Evolutionary conservation across 1,140 invertebrate genomes (phyloP).

Genomic region (Pseudachorutes palmiensis): DNA sequence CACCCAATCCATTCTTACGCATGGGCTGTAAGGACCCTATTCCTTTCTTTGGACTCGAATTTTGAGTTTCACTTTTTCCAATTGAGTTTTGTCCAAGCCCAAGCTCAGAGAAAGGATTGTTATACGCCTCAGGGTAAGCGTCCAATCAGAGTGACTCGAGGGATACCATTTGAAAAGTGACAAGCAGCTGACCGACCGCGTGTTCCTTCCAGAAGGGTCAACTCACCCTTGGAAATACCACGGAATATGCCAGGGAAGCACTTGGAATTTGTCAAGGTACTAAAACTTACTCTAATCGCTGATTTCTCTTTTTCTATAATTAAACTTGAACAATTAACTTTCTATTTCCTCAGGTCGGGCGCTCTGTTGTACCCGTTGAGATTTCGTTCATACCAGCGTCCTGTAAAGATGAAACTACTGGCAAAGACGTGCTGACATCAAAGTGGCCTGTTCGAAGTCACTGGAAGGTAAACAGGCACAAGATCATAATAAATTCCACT

Average conservation of each 20-base stretch:
- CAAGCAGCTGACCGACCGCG: neutral
- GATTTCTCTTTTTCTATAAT: neutral
- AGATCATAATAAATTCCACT: neutral
- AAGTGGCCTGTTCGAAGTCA: conserved; percentile 27
- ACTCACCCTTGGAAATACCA: neutral
- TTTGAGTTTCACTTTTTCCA: too few relatives aligned
- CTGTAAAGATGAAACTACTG: neutral
- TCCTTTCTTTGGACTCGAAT: too few relatives aligned
- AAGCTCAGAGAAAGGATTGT: too few relatives aligned
- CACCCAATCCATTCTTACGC: too few relatives aligned
- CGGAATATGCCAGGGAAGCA: conserved; percentile 33
- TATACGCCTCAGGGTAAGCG: too few relatives aligned
- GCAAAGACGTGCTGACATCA: conserved; percentile 16
- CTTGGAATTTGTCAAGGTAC: conserved; percentile 32
- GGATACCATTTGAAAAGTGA: neutral
- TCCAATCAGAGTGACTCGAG: too few relatives aligned
- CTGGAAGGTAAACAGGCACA: conserved; percentile 30
- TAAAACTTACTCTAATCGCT: neutral
- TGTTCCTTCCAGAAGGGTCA: neutral
- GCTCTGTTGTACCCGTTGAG: conserved; percentile 24
- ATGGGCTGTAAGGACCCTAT: too few relatives aligned
- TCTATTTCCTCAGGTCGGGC: conserved; percentile 18
- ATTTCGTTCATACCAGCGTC: conserved; percentile 20
- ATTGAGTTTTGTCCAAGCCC: too few relatives aligned
- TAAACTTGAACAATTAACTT: neutral